These are phyloP conservation scores for Neogobius melanostomus DNA, from an alignment of 2,113 vertebrate species.

Conservation along the genomic window DNA sequence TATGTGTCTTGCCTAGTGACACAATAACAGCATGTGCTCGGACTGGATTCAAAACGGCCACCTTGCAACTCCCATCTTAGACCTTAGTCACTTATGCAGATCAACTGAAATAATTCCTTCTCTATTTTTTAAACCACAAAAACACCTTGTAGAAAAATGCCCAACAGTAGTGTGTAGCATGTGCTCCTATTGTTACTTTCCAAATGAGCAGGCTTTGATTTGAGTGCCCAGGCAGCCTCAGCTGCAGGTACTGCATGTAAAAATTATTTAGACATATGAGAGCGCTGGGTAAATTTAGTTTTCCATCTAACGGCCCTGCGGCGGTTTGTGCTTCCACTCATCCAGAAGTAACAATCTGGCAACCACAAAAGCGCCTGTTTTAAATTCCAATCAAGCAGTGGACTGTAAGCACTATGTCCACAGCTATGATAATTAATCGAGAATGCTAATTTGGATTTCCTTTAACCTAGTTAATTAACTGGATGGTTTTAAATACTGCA, in stretches of 20 bases:
- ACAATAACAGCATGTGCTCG: too few species aligned
- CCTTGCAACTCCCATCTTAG: too few species aligned
- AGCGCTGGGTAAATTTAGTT: constrained; percentile 39
- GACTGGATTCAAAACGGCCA: too few species aligned
- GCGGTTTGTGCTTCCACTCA: constrained; percentile 54
- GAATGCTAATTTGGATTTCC: background rate
- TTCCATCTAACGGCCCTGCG: constrained; percentile 48
- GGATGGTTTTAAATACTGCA: background rate
- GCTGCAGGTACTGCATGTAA: constrained; percentile 36
- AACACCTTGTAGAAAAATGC: background rate
- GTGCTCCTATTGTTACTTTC: background rate
- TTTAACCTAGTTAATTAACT: constrained; percentile 1
- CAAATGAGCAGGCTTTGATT: constrained; percentile 14
- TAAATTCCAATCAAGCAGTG: constrained; percentile 35
- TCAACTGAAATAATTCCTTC: background rate
- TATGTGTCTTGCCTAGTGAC: too few species aligned
- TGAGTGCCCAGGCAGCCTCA: constrained; percentile 10
- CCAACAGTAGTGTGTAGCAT: background rate
- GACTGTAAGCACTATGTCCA: background rate
- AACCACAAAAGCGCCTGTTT: constrained; percentile 45
- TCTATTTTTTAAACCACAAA: background rate
- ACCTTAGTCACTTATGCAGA: background rate
- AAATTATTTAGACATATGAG: constrained; percentile 27
- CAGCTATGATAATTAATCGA: background rate
- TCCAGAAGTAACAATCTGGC: constrained; percentile 55